These are phyloP conservation scores for Sclerodermus sp. DNA, from an alignment of 2,888 invertebrate species.

Conservation along the genomic window DNA sequence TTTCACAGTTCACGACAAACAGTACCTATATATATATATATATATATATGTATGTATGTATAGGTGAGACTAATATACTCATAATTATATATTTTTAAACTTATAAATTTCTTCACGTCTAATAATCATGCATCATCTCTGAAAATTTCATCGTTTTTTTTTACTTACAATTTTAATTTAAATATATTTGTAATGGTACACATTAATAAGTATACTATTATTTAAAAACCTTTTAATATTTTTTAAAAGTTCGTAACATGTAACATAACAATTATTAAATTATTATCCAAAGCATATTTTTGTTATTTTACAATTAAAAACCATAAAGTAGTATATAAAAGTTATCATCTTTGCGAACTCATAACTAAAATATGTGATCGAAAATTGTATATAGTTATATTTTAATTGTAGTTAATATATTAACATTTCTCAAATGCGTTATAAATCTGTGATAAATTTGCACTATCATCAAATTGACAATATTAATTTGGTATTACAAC, in stretches of 20 bases:
- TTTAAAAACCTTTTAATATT: neutral
- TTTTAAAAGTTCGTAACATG: no score
- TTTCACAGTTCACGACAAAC: no score
- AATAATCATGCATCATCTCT: no score
- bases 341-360: no score
- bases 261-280: no score
- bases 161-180: neutral
- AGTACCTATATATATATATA: neutral
- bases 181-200: neutral
- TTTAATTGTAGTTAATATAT: conserved; percentile 27
- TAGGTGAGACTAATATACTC: no score
- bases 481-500: conserved; percentile 39
- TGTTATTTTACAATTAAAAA: no score
- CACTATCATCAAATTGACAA: conserved; percentile 40
- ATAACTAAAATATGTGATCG: neutral
- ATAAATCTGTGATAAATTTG: conserved; percentile 51
- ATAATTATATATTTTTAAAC: neutral
- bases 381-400: conserved; percentile 36
- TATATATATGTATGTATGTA: neutral
- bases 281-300: no score
- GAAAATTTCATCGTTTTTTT: neutral
- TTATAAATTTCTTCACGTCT: no score
- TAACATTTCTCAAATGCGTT: conserved; percentile 31
- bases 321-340: no score
- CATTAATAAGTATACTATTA: neutral